Conservation (phyloP, 2,797 vertebrate genomes). For the Alosa sapidissima region DNA sequence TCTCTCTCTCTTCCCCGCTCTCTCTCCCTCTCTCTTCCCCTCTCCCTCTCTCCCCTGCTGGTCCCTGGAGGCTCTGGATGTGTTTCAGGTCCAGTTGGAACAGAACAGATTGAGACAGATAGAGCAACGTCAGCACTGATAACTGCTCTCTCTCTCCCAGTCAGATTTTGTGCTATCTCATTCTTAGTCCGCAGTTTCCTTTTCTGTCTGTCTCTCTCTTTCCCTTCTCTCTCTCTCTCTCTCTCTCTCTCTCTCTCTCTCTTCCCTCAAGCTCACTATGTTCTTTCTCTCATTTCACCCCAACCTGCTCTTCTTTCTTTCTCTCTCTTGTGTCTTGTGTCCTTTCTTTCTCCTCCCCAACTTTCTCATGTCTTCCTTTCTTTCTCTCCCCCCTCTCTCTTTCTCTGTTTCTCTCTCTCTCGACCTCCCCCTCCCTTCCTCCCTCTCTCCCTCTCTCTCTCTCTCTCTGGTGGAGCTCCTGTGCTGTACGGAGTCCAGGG, state of each 20-base stretch:
- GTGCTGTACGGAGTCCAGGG: background rate
- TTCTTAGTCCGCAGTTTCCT: too few species aligned
- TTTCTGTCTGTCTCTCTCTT: background rate
- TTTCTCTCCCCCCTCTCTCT: background rate
- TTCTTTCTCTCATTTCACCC: background rate
- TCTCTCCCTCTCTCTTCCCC: background rate
- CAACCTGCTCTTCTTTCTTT: background rate
- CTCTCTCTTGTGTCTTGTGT: background rate
- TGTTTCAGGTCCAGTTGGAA: background rate
- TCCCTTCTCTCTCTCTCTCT: background rate
- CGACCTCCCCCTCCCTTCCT: background rate
- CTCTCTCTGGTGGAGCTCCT: background rate
- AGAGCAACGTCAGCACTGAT: background rate
- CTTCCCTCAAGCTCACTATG: background rate
- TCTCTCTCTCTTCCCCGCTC: background rate
- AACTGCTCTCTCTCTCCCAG: background rate
- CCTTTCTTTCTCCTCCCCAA: background rate
- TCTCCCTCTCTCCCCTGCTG: background rate
- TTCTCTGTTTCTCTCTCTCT: background rate
- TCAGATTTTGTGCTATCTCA: background rate
- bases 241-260: background rate
- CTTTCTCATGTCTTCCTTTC: background rate
- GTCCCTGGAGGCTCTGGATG: background rate
- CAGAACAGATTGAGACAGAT: background rate
- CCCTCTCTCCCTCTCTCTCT: conserved; percentile 8